Percentiles rank a stretch among this genome's conserved stretches.
Conservation (phyloP, 2,888 invertebrate species). For the Nomada goodeniana region DNA sequence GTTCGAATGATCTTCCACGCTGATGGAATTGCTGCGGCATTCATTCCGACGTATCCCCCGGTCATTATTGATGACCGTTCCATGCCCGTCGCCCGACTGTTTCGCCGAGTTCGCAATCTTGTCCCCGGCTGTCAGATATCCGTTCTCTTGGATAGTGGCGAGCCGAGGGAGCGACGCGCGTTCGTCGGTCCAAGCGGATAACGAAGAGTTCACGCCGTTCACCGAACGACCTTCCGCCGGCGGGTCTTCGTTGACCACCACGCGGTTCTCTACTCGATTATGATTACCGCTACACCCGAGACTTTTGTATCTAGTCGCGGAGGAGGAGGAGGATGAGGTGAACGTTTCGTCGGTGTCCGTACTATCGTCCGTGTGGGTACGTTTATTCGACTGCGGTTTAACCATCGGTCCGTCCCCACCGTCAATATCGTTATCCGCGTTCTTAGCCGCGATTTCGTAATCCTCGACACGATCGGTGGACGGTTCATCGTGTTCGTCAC, state of each 20-base stretch:
- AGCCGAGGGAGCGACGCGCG: slow-evolving; percentile 3
- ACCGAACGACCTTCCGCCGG: slow-evolving; percentile 63
- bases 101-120: background rate
- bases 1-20: slow-evolving; percentile 9
- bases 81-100: background rate
- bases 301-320: slow-evolving; percentile 63
- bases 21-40: background rate
- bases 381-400: slow-evolving; percentile 65
- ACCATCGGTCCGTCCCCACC: slow-evolving; percentile 56
- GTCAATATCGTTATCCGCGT: slow-evolving; percentile 62
- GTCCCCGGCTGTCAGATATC: background rate
- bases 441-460: slow-evolving; percentile 65
- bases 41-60: background rate
- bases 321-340: slow-evolving; percentile 66
- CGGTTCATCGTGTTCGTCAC: slow-evolving; percentile 69
- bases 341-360: slow-evolving; percentile 70
- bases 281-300: slow-evolving; percentile 58
- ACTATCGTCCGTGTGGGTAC: slow-evolving; percentile 68
- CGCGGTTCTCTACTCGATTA: slow-evolving; percentile 58
- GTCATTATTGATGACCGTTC: background rate
- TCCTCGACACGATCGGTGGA: slow-evolving; percentile 68
- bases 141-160: background rate
- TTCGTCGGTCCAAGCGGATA: slow-evolving; percentile 31
- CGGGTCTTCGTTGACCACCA: slow-evolving; percentile 45
- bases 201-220: slow-evolving; percentile 57